Evolutionary conservation across 2,888 invertebrate species (phyloP).

Genomic region (Zygogramma bicolorata): DNA sequence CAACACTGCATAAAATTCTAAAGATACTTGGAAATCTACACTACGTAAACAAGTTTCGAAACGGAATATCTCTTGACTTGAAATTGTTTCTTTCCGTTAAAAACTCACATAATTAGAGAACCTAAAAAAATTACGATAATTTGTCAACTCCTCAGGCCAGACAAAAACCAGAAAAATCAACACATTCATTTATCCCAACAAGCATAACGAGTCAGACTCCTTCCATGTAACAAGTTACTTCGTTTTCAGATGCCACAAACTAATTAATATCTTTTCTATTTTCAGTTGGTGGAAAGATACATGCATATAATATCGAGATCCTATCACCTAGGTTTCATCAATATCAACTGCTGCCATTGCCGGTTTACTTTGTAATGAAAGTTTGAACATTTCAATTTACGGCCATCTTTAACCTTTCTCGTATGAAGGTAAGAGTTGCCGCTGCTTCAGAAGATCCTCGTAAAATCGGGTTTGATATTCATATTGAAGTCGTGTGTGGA

Average conservation of each 20-base stretch:
- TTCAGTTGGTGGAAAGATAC: constrained; percentile 37
- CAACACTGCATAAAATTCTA: too few species aligned
- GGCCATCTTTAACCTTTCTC: constrained; percentile 46
- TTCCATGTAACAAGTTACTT: constrained; percentile 54
- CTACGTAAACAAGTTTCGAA: too few species aligned
- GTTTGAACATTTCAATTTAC: constrained; percentile 60
- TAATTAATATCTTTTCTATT: constrained; percentile 50
- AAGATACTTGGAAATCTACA: too few species aligned
- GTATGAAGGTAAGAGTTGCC: constrained; percentile 59
- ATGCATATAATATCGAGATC: constrained; percentile 44
- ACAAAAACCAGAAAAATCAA: constrained; percentile 60
- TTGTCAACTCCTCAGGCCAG: constrained; percentile 51
- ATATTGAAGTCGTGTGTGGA: constrained; percentile 56
- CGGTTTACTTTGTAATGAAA: constrained; percentile 53
- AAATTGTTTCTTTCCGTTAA: too few species aligned
- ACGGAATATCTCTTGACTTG: too few species aligned
- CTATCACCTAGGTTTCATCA: constrained; percentile 47
- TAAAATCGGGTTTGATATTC: constrained; percentile 57
- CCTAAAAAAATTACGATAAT: constrained; percentile 49
- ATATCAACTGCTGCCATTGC: constrained; percentile 39
- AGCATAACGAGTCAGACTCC: constrained; percentile 47
- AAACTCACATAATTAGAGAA: constrained; percentile 10
- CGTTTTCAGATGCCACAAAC: constrained; percentile 32
- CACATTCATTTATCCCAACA: constrained; percentile 59
- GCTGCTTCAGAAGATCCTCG: constrained; percentile 59